Evolutionary conservation across 2,797 vertebrate species (phyloP).

Genomic region (Gorsachius magnificus): DNA sequence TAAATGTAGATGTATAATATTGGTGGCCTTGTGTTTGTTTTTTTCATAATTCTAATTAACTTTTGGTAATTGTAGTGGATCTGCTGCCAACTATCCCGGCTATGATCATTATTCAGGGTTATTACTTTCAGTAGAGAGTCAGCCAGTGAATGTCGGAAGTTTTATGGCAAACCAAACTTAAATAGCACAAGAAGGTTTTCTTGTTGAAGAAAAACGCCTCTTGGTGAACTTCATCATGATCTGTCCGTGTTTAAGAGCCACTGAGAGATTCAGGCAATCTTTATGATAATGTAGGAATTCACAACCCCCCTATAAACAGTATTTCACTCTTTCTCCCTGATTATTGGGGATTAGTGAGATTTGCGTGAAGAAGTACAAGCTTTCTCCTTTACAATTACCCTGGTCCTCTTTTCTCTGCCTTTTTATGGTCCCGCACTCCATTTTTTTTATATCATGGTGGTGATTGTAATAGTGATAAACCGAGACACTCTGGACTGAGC

Average conservation of each 20-base stretch:
- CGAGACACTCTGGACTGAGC: background rate
- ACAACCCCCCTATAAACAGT: background rate
- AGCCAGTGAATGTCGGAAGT: slow-evolving; percentile 35
- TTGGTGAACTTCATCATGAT: background rate
- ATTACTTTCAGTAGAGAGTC: slow-evolving; percentile 49
- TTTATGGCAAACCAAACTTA: slow-evolving; percentile 53
- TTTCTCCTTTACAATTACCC: background rate
- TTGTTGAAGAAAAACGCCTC: slow-evolving; percentile 25
- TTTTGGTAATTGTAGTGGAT: slow-evolving; percentile 72
- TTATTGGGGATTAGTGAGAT: slow-evolving; percentile 14
- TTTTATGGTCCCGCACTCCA: background rate
- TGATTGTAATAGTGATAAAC: background rate
- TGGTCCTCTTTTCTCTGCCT: background rate
- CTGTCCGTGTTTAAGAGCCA: slow-evolving; percentile 29
- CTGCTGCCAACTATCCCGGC: slow-evolving; percentile 8
- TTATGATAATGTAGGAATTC: slow-evolving; percentile 33
- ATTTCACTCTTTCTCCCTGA: background rate
- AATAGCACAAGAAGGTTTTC: slow-evolving; percentile 31
- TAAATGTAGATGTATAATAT: slow-evolving; percentile 62
- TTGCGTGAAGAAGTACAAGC: background rate
- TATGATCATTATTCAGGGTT: slow-evolving; percentile 53
- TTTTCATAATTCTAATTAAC: slow-evolving; percentile 77
- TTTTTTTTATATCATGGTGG: background rate
- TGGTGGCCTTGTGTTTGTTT: slow-evolving; percentile 60
- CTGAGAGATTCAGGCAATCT: slow-evolving; percentile 2